Percentiles rank a stretch among this genome's conserved stretches.
phyloP scores from a whole-genome alignment of 1,140 invertebrate species.

The Halictus rubicundus region DNA sequence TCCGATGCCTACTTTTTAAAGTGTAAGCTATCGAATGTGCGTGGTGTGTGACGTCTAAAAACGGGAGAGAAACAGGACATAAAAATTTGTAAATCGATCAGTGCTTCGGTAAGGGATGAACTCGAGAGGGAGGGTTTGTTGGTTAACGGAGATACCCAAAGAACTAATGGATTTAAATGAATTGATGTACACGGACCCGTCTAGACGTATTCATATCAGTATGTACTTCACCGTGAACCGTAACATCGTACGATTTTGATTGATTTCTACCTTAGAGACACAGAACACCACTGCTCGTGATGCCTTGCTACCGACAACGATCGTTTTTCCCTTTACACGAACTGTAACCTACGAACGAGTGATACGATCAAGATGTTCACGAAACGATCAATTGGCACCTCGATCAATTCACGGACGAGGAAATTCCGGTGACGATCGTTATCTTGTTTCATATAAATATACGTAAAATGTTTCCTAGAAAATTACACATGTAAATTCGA shows the following conservation, averaged over 20 bases:
- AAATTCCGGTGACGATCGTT: slow-evolving; percentile 4
- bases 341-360: slow-evolving; percentile 23
- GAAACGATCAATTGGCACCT: slow-evolving; percentile 9
- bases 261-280: slow-evolving; percentile 9
- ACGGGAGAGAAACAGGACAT: background rate
- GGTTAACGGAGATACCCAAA: slow-evolving; percentile 17
- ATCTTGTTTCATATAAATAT: background rate
- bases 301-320: slow-evolving; percentile 1
- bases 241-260: slow-evolving; percentile 2
- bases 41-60: background rate
- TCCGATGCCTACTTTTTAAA: background rate
- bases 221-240: background rate
- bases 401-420: slow-evolving; percentile 6
- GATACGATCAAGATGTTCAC: slow-evolving; percentile 20
- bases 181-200: background rate
- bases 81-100: background rate
- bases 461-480: background rate
- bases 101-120: slow-evolving; percentile 24
- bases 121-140: background rate
- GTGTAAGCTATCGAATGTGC: background rate
- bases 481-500: background rate
- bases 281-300: background rate
- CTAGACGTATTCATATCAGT: slow-evolving; percentile 7
- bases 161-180: slow-evolving; percentile 21
- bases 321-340: background rate